phyloP scores from a whole-genome alignment of 2,888 invertebrate genomes.

The Bugula neritina region DNA sequence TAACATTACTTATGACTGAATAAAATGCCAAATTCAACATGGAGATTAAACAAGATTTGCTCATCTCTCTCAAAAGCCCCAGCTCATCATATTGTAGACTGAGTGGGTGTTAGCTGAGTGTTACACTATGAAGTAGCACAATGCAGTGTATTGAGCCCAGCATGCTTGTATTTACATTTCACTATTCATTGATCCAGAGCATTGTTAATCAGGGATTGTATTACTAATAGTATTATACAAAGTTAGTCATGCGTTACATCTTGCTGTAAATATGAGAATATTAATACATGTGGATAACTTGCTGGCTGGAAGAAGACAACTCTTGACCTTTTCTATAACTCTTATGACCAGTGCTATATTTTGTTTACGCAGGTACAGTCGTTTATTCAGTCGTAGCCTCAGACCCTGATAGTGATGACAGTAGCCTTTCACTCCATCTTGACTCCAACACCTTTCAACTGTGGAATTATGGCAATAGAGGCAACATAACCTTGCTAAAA shows the following conservation, averaged over 20 bases:
- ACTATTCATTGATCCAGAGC: background rate
- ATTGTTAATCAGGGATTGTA: background rate
- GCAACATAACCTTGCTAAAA: background rate
- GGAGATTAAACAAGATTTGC: no score
- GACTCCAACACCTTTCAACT: conserved; percentile 19
- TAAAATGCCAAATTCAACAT: no score
- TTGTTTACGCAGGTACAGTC: background rate
- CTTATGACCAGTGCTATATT: no score
- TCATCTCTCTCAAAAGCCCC: no score
- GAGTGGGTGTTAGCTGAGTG: no score
- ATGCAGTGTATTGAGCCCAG: no score
- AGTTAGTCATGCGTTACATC: background rate
- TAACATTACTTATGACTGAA: no score
- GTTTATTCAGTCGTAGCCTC: background rate
- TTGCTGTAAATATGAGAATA: no score
- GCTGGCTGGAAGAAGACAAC: no score
- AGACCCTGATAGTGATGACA: background rate
- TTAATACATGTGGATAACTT: no score
- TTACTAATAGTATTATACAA: background rate
- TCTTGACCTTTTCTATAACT: background rate
- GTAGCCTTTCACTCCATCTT: background rate
- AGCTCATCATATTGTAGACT: no score
- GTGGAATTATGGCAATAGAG: background rate
- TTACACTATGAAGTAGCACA: no score
- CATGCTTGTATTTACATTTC: background rate